Conservation (phyloP, 2,888 invertebrate species). For the Pterobdella sp. region DNA sequence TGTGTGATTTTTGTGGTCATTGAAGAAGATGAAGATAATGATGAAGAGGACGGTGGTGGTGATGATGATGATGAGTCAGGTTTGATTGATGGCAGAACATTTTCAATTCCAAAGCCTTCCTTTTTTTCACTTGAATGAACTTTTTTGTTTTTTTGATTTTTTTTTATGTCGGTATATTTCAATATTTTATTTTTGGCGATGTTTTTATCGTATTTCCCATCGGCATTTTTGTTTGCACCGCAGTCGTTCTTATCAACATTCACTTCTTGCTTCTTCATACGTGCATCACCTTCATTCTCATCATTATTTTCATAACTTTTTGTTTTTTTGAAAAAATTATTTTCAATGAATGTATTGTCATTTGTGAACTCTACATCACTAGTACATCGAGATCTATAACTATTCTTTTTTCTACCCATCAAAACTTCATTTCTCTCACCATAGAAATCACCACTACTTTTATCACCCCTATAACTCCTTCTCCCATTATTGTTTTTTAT, state of each 20-base stretch:
- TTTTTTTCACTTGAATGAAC: neutral
- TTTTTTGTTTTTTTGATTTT: neutral
- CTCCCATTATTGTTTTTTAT: too few relatives aligned
- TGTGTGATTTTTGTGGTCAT: neutral
- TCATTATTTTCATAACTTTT: too few relatives aligned
- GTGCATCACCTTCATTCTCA: too few relatives aligned
- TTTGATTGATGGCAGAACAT: neutral
- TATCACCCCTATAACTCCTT: neutral
- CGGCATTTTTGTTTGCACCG: neutral
- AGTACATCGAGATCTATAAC: neutral
- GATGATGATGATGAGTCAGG: neutral
- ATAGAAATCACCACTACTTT: neutral
- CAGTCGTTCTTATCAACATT: neutral
- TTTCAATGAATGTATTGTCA: too few relatives aligned
- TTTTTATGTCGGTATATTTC: neutral
- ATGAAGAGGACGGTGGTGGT: neutral
- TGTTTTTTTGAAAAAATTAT: too few relatives aligned
- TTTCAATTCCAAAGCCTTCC: neutral
- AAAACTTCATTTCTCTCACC: neutral
- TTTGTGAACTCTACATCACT: neutral
- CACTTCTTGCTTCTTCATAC: too few relatives aligned
- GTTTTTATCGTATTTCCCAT: neutral
- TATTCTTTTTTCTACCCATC: neutral
- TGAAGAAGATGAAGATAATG: conserved; percentile 3
- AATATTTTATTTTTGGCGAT: neutral